Conservation (phyloP, 2,797 vertebrate species). For the Sebastes nivosus region DNA sequence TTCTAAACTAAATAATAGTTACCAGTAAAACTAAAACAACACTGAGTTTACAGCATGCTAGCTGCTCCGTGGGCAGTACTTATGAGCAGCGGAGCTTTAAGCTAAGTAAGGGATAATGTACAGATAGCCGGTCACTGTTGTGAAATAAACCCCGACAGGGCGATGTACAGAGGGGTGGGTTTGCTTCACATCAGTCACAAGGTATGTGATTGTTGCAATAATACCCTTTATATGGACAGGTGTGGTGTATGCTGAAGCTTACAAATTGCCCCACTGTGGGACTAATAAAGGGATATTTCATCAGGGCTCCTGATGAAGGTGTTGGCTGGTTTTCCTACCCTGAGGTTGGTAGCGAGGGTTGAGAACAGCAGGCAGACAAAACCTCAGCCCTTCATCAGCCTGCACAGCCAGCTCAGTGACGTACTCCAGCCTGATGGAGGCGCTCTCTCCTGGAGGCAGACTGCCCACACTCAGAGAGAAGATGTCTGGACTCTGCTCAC, state of each 20-base stretch:
- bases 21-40: background rate
- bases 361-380: slow-evolving; percentile 85
- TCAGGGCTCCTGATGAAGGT: background rate
- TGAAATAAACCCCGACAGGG: too few relatives aligned
- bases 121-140: too few relatives aligned
- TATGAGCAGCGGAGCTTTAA: too few relatives aligned
- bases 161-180: too few relatives aligned
- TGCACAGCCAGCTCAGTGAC: slow-evolving; percentile 85
- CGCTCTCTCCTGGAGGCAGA: slow-evolving; percentile 82
- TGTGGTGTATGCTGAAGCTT: background rate
- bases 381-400: slow-evolving; percentile 82
- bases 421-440: slow-evolving; percentile 82
- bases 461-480: slow-evolving; percentile 81
- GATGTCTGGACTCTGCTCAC: slow-evolving; percentile 80
- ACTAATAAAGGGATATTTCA: too few relatives aligned
- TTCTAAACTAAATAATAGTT: background rate
- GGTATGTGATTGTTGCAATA: background rate
- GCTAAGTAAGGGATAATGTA: too few relatives aligned
- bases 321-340: slow-evolving; percentile 63
- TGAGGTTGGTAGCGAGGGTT: slow-evolving; percentile 84
- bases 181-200: background rate
- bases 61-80: background rate
- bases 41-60: background rate
- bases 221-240: background rate
- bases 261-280: too few relatives aligned